Conservation (phyloP, 2,888 invertebrate species). For the Sphaerophoria taeniata region DNA sequence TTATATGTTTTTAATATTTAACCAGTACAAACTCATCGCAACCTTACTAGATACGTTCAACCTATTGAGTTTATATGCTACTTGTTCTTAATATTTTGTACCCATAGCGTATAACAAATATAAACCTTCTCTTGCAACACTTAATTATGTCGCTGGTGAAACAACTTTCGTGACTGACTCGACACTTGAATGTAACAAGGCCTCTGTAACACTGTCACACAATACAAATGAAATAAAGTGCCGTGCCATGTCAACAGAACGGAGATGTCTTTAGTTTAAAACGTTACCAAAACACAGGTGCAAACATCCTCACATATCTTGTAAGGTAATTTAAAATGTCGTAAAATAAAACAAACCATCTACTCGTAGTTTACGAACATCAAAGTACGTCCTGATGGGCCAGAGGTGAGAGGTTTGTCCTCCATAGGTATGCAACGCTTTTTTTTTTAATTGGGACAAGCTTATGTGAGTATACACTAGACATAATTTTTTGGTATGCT, state of each 20-base stretch:
- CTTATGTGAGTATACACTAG: background rate
- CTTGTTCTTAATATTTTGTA: no score
- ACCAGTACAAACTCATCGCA: no score
- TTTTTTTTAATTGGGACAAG: slow-evolving; percentile 4
- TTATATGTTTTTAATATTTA: no score
- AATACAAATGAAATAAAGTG: slow-evolving; percentile 48
- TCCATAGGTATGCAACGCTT: slow-evolving; percentile 55
- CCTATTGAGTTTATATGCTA: no score
- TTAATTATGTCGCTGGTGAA: slow-evolving; percentile 27
- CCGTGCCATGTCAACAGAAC: slow-evolving; percentile 45
- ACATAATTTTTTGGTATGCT: no score
- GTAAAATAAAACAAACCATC: slow-evolving; percentile 32
- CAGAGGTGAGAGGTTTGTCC: slow-evolving; percentile 29
- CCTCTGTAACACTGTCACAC: slow-evolving; percentile 45
- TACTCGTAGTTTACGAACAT: background rate
- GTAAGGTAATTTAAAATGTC: slow-evolving; percentile 51
- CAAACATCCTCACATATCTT: slow-evolving; percentile 17
- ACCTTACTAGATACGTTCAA: no score
- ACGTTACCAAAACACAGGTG: slow-evolving; percentile 45
- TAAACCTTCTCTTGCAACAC: slow-evolving; percentile 17
- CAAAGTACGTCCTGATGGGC: background rate
- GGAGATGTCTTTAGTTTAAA: slow-evolving; percentile 54
- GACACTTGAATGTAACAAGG: slow-evolving; percentile 13
- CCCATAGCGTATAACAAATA: no score
- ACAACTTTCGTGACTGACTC: background rate